These are phyloP conservation scores for Polypterus bichir DNA, from an alignment of 2,113 vertebrate species.

Conservation along the genomic window DNA sequence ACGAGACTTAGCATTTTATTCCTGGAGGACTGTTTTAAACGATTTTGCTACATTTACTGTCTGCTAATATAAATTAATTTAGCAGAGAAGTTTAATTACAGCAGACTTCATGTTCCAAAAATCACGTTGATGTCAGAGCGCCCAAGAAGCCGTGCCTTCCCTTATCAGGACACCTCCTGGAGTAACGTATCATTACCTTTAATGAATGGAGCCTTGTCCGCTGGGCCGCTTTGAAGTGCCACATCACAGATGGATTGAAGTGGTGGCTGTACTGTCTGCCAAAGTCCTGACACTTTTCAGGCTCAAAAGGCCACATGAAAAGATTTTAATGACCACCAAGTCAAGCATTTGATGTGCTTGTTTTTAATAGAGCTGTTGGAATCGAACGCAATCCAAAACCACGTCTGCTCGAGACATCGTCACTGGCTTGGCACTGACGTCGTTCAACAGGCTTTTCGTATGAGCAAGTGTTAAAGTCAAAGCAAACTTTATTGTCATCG, in stretches of 20 bases:
- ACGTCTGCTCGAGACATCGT: neutral
- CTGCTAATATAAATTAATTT: too few relatives aligned
- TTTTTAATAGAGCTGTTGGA: neutral
- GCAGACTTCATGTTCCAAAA: too few relatives aligned
- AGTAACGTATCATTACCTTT: neutral
- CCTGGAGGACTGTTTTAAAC: too few relatives aligned
- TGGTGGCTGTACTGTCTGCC: neutral
- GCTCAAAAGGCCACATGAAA: neutral
- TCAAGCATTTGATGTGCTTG: neutral
- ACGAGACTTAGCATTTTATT: too few relatives aligned
- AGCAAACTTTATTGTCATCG: too few relatives aligned
- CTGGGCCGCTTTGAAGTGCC: neutral
- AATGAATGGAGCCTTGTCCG: neutral
- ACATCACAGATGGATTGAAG: neutral
- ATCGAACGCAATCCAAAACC: neutral
- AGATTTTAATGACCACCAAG: neutral
- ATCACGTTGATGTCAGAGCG: too few relatives aligned
- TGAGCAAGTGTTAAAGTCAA: too few relatives aligned
- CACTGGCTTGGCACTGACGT: too few relatives aligned
- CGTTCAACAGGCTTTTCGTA: too few relatives aligned
- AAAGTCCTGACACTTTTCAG: neutral
- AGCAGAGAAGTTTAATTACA: too few relatives aligned
- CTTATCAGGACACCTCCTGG: neutral
- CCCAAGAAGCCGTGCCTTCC: too few relatives aligned
- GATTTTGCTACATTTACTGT: too few relatives aligned